Conservation (phyloP, 2,797 vertebrate genomes). For the Loris lydekkerianus region DNA sequence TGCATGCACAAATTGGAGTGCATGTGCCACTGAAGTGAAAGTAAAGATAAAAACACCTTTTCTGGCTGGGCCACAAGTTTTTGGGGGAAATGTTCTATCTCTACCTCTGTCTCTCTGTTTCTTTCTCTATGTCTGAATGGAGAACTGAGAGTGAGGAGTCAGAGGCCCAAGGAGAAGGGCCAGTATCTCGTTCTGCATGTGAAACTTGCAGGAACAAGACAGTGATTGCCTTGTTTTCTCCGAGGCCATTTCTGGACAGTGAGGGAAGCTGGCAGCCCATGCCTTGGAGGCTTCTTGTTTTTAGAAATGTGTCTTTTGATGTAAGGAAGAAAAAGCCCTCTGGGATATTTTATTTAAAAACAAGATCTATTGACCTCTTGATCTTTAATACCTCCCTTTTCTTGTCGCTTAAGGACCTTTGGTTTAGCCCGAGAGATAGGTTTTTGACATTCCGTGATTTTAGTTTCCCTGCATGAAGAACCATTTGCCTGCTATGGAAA, state of each 20-base stretch:
- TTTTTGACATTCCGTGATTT: conserved; percentile 69
- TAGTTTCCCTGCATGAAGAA: conserved; percentile 59
- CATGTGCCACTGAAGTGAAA: background rate
- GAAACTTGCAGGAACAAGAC: background rate
- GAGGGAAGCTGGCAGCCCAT: background rate
- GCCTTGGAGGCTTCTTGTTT: conserved; percentile 49
- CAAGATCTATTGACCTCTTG: conserved; percentile 40
- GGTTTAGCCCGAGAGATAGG: background rate
- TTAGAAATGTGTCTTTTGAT: conserved; percentile 55
- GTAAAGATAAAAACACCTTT: background rate
- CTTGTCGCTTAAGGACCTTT: conserved; percentile 42
- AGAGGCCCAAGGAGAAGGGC: background rate
- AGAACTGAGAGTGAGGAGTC: background rate
- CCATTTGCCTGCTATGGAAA: conserved; percentile 59
- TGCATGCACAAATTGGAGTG: background rate
- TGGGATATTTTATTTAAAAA: conserved; percentile 61
- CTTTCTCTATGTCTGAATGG: background rate
- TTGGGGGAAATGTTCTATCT: background rate
- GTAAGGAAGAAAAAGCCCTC: background rate
- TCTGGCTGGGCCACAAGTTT: background rate
- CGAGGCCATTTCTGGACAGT: background rate
- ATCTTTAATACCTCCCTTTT: conserved; percentile 35
- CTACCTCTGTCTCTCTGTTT: background rate
- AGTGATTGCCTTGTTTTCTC: background rate
- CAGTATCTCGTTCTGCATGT: background rate